A percentile compares a stretch with the other conserved stretches of the same genome.
Evolutionary conservation across 2,113 vertebrate genomes (phyloP).

Genomic region (Lethenteron reissneri): DNA sequence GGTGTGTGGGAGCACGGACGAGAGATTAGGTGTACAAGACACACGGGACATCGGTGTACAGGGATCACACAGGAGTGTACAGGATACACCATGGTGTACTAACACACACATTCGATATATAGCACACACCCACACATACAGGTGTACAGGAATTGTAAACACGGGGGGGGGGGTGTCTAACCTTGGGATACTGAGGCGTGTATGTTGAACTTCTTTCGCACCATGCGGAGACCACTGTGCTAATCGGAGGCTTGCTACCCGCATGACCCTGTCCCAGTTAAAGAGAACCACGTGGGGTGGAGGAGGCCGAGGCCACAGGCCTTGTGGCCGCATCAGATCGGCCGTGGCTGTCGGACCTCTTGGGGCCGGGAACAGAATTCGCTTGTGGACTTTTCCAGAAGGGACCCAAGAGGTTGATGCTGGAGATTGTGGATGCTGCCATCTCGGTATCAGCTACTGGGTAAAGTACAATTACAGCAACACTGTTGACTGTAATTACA

Average conservation of each 20-base stretch:
- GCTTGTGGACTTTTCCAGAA: too few relatives aligned
- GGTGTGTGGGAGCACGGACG: background rate
- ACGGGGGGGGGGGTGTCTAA: background rate
- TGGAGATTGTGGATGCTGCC: too few relatives aligned
- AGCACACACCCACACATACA: background rate
- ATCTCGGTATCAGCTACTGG: too few relatives aligned
- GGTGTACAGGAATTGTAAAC: background rate
- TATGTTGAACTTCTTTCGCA: background rate
- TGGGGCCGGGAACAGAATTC: too few relatives aligned
- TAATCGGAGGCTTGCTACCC: too few relatives aligned
- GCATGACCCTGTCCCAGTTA: too few relatives aligned
- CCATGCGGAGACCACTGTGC: too few relatives aligned
- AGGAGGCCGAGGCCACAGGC: too few relatives aligned
- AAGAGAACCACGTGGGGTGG: too few relatives aligned
- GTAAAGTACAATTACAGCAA: background rate
- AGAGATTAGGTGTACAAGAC: background rate
- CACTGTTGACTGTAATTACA: background rate
- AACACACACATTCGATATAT: background rate
- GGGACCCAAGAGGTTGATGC: too few relatives aligned
- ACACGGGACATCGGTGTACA: background rate
- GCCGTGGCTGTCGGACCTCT: too few relatives aligned
- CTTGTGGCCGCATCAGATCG: too few relatives aligned
- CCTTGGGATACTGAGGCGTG: background rate
- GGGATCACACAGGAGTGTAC: background rate
- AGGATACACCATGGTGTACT: background rate